Base-by-base conservation (phyloP, 2,888 invertebrate genomes). In the Eurois occulta region DNA sequence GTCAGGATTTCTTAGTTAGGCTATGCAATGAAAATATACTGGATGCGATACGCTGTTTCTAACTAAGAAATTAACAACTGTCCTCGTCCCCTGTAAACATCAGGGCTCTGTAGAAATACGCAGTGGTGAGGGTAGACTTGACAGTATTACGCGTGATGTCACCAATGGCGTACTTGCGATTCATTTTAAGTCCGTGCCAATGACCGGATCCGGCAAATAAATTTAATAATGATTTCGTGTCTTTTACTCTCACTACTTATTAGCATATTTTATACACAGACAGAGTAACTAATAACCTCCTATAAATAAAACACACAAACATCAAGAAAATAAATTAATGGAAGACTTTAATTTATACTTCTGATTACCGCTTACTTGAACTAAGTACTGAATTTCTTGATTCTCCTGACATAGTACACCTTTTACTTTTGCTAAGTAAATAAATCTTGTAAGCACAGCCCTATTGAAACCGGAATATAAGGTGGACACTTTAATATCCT, bases 401-500 rank as follows among this genome's bases (percentile, higher is more conserved):
- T 71, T 72, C 62, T n/a, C 32, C 65, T 73, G 72, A 71, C 72
- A 64, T 48, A 46, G 21, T 72, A 78, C 78, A 75, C 80, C 60
- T 80, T 77, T 80, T 84, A 77, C 60, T 84, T 74, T 81, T 72
- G n/a, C 60, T 73, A 69, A 72, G 65, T 18, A 77, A 77, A 81
- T 81, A 71, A 77, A 70, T 83, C 80, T 76, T 58, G 32, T 18
- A 65, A 0, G 52, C 55, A 28, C 90, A 88, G 32, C 88, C 88
- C 88, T 88, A 84, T 16, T 62, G 11, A 46, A 94, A 94, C 94
- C 93, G 92, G 94, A 92, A 92, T 93, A 91, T 92, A 88, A 85
- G 86, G 90, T 89, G 90, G 92, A 91, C 91, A 90, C 84, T 89
- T 91, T 92, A 92, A 92, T 91, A 90, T 89, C 87, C 87, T 89